These are phyloP conservation scores for Spondyliosoma cantharus DNA, from an alignment of 2,797 vertebrate genomes.

Conservation along the genomic window DNA sequence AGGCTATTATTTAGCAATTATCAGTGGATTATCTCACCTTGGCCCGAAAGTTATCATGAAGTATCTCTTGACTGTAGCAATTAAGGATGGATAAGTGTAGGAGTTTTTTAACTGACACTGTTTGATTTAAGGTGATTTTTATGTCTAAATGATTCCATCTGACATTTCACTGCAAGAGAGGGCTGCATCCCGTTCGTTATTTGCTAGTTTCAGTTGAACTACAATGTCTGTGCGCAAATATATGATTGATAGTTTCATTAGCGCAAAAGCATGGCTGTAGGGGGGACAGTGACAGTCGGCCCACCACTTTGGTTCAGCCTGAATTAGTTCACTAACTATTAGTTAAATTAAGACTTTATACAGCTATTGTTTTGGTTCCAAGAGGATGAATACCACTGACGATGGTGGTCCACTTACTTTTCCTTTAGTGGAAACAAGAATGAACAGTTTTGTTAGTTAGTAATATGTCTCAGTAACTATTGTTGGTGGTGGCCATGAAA, in stretches of 20 bases:
- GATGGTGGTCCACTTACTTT: neutral
- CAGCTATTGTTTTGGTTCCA: neutral
- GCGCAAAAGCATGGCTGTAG: neutral
- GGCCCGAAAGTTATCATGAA: conserved; percentile 32
- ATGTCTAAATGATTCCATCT: neutral
- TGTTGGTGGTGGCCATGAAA: no score
- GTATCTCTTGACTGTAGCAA: conserved; percentile 15
- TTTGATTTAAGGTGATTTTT: conserved; percentile 6
- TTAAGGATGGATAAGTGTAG: neutral
- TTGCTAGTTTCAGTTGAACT: neutral
- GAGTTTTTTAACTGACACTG: conserved; percentile 2
- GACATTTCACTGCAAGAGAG: neutral
- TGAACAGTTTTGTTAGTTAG: no score
- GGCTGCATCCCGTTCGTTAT: neutral
- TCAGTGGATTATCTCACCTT: conserved; percentile 53
- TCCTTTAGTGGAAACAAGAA: neutral
- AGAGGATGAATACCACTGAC: neutral
- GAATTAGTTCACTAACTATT: neutral
- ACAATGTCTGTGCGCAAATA: neutral
- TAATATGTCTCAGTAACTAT: neutral
- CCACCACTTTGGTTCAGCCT: neutral
- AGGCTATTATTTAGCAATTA: conserved; percentile 59
- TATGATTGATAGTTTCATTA: neutral
- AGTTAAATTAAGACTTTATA: neutral
- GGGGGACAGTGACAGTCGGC: neutral